Conservation (phyloP, 2,113 vertebrate species). For the Sturnus vulgaris region DNA sequence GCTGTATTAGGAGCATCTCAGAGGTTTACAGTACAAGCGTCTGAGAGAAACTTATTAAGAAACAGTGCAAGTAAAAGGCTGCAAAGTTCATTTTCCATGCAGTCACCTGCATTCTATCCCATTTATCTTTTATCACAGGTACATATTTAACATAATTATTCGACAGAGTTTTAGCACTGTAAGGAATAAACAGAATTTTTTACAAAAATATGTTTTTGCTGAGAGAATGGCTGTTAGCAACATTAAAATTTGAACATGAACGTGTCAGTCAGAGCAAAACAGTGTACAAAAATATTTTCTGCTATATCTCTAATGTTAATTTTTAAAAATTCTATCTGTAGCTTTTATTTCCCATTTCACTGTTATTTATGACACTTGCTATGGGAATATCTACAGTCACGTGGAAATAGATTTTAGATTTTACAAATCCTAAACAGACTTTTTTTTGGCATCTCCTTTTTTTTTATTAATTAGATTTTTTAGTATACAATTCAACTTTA, state of each 20-base stretch:
- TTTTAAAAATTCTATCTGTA: neutral
- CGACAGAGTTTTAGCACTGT: neutral
- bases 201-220: neutral
- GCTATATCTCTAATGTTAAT: neutral
- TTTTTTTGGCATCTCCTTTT: neutral
- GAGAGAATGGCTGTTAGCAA: neutral
- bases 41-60: neutral
- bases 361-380: neutral
- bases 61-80: neutral
- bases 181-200: neutral
- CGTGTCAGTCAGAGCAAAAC: neutral
- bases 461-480: neutral
- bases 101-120: neutral
- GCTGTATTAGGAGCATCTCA: neutral
- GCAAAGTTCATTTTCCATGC: neutral
- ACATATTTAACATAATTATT: neutral
- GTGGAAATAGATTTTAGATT: neutral
- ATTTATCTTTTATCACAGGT: neutral
- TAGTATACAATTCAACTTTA: neutral
- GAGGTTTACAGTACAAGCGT: neutral
- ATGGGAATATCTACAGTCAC: neutral
- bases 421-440: neutral
- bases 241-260: neutral
- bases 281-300: neutral
- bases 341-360: neutral